phyloP scores from a whole-genome alignment of 2,113 vertebrate species.

The Eretmochelys imbricata region DNA sequence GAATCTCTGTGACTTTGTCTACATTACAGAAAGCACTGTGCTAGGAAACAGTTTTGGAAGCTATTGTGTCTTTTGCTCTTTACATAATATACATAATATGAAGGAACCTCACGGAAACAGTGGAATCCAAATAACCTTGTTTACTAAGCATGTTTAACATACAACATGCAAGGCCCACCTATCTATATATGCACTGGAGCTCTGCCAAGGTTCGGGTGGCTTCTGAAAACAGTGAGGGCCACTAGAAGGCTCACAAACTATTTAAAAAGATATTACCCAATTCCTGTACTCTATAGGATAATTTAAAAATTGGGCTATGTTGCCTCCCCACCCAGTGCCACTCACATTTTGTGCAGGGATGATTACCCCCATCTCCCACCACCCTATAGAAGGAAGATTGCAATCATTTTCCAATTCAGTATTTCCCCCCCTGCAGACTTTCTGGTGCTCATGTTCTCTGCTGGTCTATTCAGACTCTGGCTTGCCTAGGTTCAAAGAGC shows the following conservation, averaged over 20 bases:
- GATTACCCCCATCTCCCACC: background rate
- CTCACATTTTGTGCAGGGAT: background rate
- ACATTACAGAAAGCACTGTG: background rate
- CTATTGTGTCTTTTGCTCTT: background rate
- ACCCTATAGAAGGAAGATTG: background rate
- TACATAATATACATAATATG: background rate
- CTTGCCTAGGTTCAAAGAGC: background rate
- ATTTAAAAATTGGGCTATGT: background rate
- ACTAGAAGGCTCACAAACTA: background rate
- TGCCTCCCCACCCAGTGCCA: background rate
- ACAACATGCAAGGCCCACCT: background rate
- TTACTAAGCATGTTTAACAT: background rate
- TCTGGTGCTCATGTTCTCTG: background rate
- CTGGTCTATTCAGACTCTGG: accelerated
- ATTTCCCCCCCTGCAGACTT: background rate
- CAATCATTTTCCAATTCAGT: accelerated
- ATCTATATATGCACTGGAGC: background rate
- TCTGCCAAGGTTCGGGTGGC: background rate
- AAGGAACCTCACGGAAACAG: background rate
- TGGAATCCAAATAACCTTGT: background rate
- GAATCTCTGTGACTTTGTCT: background rate
- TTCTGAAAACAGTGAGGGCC: background rate
- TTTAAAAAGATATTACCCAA: background rate
- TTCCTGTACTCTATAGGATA: background rate
- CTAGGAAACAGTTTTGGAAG: background rate